phyloP scores from a whole-genome alignment of 2,113 vertebrate genomes.

The Conger conger region DNA sequence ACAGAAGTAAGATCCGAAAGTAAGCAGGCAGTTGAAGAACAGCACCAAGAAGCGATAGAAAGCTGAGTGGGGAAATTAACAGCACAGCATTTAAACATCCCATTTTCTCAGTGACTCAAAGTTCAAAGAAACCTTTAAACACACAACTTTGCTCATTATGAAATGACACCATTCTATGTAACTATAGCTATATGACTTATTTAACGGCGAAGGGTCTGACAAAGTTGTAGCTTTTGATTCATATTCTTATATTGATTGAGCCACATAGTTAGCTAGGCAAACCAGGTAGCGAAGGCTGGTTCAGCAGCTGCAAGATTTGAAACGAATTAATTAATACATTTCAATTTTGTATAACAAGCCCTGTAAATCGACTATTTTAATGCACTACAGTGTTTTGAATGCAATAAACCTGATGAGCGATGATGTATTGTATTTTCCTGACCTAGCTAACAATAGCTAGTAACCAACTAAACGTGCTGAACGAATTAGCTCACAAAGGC shows the following conservation, averaged over 20 bases:
- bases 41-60: slow-evolving; percentile 73
- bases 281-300: too few species aligned
- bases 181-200: background rate
- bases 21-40: slow-evolving; percentile 79
- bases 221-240: background rate
- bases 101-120: background rate
- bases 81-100: background rate
- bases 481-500: too few species aligned
- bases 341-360: too few species aligned
- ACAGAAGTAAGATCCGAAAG: slow-evolving; percentile 78
- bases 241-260: background rate
- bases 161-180: background rate
- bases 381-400: slow-evolving; percentile 43
- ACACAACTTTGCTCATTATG: background rate
- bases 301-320: too few species aligned
- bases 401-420: background rate
- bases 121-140: background rate
- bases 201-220: background rate
- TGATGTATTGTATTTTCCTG: background rate
- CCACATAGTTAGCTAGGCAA: background rate
- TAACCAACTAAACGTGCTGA: too few species aligned
- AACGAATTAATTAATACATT: too few species aligned
- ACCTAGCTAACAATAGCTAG: background rate
- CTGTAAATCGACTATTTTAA: background rate
- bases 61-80: slow-evolving; percentile 34